Conservation (phyloP, 1,140 invertebrate species). For the Pygmarrhopalites habei region DNA sequence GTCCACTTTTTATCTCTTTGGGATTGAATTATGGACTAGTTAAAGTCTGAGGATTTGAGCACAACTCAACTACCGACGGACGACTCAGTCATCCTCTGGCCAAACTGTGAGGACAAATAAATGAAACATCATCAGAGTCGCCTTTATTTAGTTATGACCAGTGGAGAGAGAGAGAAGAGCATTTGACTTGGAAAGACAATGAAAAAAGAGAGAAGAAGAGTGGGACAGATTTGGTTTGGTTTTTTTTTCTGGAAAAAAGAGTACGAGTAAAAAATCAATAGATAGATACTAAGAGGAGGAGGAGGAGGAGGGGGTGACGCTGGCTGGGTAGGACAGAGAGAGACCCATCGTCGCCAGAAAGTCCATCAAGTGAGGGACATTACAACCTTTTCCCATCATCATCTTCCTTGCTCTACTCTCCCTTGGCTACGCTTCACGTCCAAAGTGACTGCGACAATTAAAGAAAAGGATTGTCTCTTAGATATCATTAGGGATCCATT, state of each 20-base stretch:
- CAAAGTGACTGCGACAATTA: constrained; percentile 12
- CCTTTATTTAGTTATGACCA: too few relatives aligned
- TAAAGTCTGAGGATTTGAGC: constrained; percentile 13
- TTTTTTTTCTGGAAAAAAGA: too few relatives aligned
- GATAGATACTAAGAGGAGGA: neutral
- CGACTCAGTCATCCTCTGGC: too few relatives aligned
- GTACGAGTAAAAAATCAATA: too few relatives aligned
- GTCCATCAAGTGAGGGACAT: constrained; percentile 16
- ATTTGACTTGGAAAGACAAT: too few relatives aligned
- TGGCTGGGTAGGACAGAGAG: neutral
- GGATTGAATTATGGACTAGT: constrained; percentile 23
- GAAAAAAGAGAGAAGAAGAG: too few relatives aligned
- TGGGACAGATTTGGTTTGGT: too few relatives aligned
- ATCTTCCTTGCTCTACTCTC: too few relatives aligned
- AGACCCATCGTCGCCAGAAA: constrained; percentile 19
- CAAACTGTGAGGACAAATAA: too few relatives aligned
- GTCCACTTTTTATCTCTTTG: constrained; percentile 17
- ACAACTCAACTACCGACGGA: constrained; percentile 17
- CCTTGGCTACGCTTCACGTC: constrained; percentile 1
- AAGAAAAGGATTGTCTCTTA: constrained; percentile 21
- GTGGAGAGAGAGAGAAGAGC: too few relatives aligned
- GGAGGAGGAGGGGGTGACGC: neutral
- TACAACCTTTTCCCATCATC: constrained; percentile 28
- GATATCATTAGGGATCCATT: constrained; percentile 27
- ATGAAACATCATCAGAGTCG: too few relatives aligned